phyloP scores from a whole-genome alignment of 1,140 invertebrate genomes.

The Melipona quadrifasciata region DNA sequence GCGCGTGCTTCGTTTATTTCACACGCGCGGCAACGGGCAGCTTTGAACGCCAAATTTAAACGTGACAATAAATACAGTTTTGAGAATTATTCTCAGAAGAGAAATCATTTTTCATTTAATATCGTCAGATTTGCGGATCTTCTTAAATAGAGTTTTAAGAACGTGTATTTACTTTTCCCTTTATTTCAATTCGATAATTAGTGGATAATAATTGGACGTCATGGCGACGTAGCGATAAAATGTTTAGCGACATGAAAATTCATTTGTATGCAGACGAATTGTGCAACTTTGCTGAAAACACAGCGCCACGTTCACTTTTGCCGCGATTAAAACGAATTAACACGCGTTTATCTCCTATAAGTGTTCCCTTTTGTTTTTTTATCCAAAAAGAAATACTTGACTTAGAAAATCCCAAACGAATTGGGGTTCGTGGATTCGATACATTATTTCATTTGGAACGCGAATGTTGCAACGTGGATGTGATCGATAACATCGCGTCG shows the following conservation, averaged over 20 bases:
- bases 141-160: too few species aligned
- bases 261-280: not conserved
- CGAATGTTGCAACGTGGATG: not conserved
- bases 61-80: too few species aligned
- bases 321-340: not conserved
- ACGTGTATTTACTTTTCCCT: not conserved
- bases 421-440: not conserved
- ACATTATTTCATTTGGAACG: not conserved
- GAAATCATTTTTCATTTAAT: too few species aligned
- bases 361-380: too few species aligned
- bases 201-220: not conserved
- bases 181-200: not conserved
- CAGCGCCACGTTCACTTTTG: not conserved
- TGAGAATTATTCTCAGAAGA: too few species aligned
- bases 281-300: not conserved
- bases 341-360: not conserved
- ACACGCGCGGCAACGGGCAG: too few species aligned
- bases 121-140: too few species aligned
- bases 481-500: slow-evolving; percentile 7
- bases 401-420: not conserved
- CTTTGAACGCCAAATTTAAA: too few species aligned
- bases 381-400: not conserved
- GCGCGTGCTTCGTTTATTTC: too few species aligned
- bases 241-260: not conserved
- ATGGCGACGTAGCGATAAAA: not conserved